Evolutionary conservation across 2,797 vertebrate species (phyloP).

Genomic region (Simalia tracyae): DNA sequence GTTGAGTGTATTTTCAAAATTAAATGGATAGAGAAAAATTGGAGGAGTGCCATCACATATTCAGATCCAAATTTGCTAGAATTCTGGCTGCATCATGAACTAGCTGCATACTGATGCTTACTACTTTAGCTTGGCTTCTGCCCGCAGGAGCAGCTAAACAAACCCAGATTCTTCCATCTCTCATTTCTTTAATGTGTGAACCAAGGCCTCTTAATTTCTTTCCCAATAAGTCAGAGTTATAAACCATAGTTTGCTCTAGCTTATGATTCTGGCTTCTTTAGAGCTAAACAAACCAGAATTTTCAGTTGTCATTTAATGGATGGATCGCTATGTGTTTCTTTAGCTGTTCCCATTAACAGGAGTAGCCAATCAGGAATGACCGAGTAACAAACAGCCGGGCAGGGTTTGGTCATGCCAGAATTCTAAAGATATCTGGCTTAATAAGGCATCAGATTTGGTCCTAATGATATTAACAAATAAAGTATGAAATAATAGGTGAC

Average conservation of each 20-base stretch:
- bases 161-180: neutral
- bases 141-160: neutral
- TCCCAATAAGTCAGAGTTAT: neutral
- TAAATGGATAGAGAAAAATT: neutral
- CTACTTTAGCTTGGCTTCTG: neutral
- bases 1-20: neutral
- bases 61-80: neutral
- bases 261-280: neutral
- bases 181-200: neutral
- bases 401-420: neutral
- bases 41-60: neutral
- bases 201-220: neutral
- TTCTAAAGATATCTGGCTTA: neutral
- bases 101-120: neutral
- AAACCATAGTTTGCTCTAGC: neutral
- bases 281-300: neutral
- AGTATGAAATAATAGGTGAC: neutral
- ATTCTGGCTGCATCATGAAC: neutral
- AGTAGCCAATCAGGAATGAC: neutral
- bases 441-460: neutral
- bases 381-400: neutral
- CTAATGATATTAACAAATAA: neutral
- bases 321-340: neutral
- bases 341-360: neutral
- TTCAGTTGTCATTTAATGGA: neutral